Percentiles rank a stretch among this genome's conserved stretches.
phyloP scores from a whole-genome alignment of 2,113 vertebrate genomes.

The Naja naja region DNA sequence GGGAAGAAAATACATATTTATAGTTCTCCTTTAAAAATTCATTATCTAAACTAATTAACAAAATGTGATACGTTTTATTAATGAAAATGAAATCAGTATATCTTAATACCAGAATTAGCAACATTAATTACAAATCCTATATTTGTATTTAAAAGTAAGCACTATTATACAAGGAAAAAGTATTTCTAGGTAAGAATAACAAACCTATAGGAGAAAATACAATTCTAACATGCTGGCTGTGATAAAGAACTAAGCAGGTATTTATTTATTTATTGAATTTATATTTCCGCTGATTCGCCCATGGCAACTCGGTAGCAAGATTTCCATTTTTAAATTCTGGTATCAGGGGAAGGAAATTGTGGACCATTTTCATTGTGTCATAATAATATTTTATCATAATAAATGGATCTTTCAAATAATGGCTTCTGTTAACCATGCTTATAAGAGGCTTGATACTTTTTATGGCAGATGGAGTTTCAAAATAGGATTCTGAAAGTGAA shows the following conservation, averaged over 20 bases:
- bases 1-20: constrained; percentile 13
- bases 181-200: neutral
- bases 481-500: neutral
- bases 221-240: neutral
- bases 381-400: neutral
- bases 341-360: neutral
- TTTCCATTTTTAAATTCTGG: neutral
- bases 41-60: neutral
- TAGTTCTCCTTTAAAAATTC: neutral
- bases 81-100: neutral
- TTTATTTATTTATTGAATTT: too few species aligned
- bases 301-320: neutral
- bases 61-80: neutral
- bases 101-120: neutral
- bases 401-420: neutral
- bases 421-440: neutral
- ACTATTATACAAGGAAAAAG: too few species aligned
- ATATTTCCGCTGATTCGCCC: too few species aligned
- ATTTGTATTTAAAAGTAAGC: neutral
- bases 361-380: neutral
- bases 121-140: neutral
- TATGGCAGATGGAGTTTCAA: neutral
- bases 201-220: neutral
- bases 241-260: neutral
- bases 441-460: neutral